phyloP scores from a whole-genome alignment of 2,888 invertebrate species.

The Eugnorisma glareosa region DNA sequence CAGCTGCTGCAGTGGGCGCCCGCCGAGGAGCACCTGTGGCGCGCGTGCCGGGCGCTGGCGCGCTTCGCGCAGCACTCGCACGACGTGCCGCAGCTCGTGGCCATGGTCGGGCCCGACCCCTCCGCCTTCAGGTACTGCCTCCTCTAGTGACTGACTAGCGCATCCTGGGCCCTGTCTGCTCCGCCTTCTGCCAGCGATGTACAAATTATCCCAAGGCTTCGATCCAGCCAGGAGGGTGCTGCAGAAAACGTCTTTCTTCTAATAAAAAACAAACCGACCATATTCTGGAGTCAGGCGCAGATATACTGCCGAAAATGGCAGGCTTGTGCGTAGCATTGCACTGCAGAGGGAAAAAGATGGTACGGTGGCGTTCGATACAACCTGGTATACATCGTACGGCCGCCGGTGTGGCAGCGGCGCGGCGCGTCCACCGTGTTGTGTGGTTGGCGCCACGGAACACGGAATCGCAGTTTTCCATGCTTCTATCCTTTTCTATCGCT shows the following conservation, averaged over 20 bases:
- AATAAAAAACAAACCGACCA: no score
- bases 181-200: no score
- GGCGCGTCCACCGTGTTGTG: no score
- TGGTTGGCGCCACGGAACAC: neutral
- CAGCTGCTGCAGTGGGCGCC: constrained; percentile 96
- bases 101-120: constrained; percentile 97
- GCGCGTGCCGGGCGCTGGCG: constrained; percentile 94
- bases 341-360: neutral
- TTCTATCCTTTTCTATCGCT: neutral
- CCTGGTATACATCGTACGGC: no score
- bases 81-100: constrained; percentile 96
- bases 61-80: constrained; percentile 94
- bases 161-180: no score
- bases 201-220: no score
- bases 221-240: no score
- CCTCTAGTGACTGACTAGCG: no score
- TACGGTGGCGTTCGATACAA: neutral
- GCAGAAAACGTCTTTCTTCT: no score
- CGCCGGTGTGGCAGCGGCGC: neutral
- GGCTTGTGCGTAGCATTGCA: neutral
- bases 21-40: constrained; percentile 94
- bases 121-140: constrained; percentile 91
- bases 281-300: no score
- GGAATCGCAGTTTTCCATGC: neutral
- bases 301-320: neutral